A percentile compares a stretch with the other conserved stretches of the same genome.
Conservation (phyloP, 2,113 vertebrate species). For the Bubalus kerabau region DNA sequence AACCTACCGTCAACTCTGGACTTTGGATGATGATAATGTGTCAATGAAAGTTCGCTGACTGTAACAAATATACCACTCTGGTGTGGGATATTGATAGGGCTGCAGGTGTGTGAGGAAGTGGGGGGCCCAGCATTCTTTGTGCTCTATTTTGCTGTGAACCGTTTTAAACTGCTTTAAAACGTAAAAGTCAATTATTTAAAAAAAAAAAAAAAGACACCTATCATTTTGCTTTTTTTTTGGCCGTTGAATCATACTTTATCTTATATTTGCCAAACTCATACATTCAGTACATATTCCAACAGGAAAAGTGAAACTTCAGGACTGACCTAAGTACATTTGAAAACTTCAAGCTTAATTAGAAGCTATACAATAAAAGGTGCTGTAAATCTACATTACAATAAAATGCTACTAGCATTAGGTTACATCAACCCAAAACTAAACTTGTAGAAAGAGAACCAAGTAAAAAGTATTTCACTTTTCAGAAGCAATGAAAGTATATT, state of each 20-base stretch:
- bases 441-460: background rate
- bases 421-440: background rate
- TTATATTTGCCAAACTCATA: conserved; percentile 19
- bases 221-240: background rate
- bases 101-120: background rate
- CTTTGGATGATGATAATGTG: background rate
- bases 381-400: conserved; percentile 3
- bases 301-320: conserved; percentile 17
- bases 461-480: background rate
- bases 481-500: background rate
- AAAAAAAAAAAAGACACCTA: background rate
- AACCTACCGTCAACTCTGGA: background rate
- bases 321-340: background rate
- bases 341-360: conserved; percentile 4
- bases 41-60: background rate
- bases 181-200: background rate
- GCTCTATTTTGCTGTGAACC: background rate
- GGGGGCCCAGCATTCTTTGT: background rate
- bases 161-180: background rate
- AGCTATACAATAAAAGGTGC: background rate
- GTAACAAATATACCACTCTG: background rate
- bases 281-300: background rate
- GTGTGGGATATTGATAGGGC: background rate
- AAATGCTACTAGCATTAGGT: background rate
- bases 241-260: background rate